phyloP scores from a whole-genome alignment of 2,888 invertebrate genomes.

The Dolomedes plantarius region DNA sequence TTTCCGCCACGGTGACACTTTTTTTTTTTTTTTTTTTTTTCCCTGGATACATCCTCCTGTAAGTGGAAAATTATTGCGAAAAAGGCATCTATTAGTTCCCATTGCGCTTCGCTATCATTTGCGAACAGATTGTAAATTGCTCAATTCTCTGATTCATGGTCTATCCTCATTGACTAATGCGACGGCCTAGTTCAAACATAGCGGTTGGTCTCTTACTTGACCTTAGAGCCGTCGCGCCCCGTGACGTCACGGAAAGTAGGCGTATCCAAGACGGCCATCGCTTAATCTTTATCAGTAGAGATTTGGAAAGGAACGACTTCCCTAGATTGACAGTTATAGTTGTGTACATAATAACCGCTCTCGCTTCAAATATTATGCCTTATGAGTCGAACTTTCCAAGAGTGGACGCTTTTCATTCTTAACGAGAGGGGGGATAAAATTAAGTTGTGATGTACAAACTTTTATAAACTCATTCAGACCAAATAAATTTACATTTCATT shows the following conservation, averaged over 20 bases:
- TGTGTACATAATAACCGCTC: not conserved
- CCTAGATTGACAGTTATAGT: not conserved
- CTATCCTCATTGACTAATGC: slow-evolving; percentile 18
- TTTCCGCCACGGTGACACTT: slow-evolving; percentile 7
- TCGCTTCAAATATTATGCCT: too few relatives aligned
- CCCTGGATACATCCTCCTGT: not conserved
- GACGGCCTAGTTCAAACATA: slow-evolving; percentile 10
- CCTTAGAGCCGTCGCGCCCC: slow-evolving; percentile 9
- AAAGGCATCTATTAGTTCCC: not conserved
- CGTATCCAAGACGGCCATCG: slow-evolving; percentile 7
- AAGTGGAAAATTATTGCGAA: slow-evolving; percentile 7
- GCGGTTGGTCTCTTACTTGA: slow-evolving; percentile 9
- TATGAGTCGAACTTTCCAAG: too few relatives aligned
- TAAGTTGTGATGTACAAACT: too few relatives aligned
- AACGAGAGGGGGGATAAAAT: too few relatives aligned
- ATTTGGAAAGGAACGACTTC: not conserved
- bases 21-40: too few relatives aligned
- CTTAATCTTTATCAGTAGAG: slow-evolving; percentile 1
- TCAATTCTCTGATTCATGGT: slow-evolving; percentile 11
- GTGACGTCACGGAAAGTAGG: not conserved
- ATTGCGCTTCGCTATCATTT: slow-evolving; percentile 7
- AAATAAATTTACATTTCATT: too few relatives aligned
- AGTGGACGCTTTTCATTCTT: too few relatives aligned
- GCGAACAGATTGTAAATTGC: slow-evolving; percentile 6
- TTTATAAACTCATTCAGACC: too few relatives aligned